These are phyloP conservation scores for Acanthis flammea DNA, from an alignment of 2,797 vertebrate genomes.

Conservation along the genomic window DNA sequence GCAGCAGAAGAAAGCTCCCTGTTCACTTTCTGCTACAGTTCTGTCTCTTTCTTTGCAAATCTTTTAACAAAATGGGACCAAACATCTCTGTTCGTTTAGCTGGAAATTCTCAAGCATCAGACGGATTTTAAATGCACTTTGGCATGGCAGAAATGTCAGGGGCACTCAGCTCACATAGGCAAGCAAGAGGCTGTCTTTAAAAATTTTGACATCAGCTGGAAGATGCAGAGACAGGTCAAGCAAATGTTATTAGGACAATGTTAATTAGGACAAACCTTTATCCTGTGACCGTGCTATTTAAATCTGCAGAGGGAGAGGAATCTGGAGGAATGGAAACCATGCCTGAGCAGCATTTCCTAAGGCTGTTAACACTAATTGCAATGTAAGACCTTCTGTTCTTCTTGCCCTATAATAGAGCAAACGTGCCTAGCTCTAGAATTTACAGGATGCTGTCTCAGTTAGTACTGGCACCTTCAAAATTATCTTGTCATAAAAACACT, in stretches of 20 bases:
- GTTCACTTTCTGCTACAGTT: neutral
- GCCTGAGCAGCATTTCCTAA: neutral
- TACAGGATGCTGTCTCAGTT: neutral
- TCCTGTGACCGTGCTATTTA: neutral
- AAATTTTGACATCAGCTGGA: neutral
- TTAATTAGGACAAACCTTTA: neutral
- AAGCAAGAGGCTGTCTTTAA: neutral
- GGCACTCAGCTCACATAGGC: neutral
- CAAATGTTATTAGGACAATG: neutral
- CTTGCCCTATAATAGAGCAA: fast-evolving
- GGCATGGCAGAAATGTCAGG: neutral
- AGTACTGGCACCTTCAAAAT: neutral
- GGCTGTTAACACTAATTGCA: neutral
- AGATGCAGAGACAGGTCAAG: neutral
- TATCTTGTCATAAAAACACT: neutral
- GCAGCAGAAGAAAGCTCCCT: neutral
- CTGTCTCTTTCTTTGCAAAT: neutral
- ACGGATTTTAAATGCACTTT: neutral
- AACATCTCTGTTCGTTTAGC: neutral
- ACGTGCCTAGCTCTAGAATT: neutral
- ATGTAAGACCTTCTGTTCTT: neutral
- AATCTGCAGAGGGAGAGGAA: neutral
- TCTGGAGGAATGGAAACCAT: neutral
- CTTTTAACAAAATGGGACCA: neutral
- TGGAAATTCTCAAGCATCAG: neutral